Conservation (phyloP, 2,113 vertebrate species). For the Chloroceryle aenea region DNA sequence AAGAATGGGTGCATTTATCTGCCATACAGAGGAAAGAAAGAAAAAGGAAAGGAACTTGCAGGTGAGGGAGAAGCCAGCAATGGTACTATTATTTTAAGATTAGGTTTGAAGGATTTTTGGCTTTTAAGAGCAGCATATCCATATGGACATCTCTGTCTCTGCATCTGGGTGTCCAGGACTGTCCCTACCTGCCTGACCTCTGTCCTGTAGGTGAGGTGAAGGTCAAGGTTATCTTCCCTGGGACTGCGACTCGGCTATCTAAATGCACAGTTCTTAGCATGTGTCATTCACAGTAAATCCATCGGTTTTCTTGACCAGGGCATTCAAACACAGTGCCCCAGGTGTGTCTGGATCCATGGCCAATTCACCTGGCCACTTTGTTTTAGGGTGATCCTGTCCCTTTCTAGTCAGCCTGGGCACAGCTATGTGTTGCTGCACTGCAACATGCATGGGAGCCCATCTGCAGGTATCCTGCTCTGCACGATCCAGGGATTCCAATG, state of each 20-base stretch:
- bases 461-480: neutral
- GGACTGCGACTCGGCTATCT: neutral
- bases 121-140: neutral
- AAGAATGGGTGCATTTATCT: neutral
- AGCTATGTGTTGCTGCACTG: neutral
- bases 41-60: neutral
- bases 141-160: neutral
- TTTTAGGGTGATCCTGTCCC: neutral
- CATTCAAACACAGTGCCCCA: neutral
- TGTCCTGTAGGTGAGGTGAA: neutral
- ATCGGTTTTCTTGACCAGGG: neutral
- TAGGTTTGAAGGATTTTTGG: neutral
- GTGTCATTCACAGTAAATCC: neutral
- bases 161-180: neutral
- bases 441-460: fast-evolving
- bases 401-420: neutral
- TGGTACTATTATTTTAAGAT: neutral
- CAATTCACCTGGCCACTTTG: neutral
- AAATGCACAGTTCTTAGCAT: neutral
- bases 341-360: neutral
- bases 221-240: neutral
- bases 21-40: neutral
- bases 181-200: neutral
- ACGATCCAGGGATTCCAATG: neutral
- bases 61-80: neutral